Conservation (phyloP, 2,888 invertebrate genomes). For the Drosophila barbarae region DNA sequence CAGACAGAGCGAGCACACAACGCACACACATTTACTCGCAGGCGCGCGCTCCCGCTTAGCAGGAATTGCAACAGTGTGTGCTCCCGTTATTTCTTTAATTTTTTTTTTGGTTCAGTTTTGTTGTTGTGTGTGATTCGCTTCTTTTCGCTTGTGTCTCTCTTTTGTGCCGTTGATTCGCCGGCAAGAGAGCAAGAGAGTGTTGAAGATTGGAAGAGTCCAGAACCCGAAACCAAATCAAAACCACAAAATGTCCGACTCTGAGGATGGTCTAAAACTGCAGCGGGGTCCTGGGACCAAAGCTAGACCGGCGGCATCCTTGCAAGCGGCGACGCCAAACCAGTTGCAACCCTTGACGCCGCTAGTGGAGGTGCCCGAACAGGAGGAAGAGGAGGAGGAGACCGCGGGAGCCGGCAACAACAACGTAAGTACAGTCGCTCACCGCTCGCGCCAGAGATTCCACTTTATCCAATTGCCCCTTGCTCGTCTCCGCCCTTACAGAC, state of each 20-base stretch:
- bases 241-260: constrained; percentile 58
- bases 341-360: constrained; percentile 37
- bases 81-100: constrained; percentile 35
- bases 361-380: constrained; percentile 30
- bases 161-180: constrained; percentile 47
- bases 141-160: constrained; percentile 42
- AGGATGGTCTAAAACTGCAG: constrained; percentile 51
- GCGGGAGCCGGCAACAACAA: constrained; percentile 43
- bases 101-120: constrained; percentile 23
- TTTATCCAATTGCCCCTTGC: not conserved
- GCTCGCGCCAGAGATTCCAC: not conserved
- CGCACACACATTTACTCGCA: constrained; percentile 20
- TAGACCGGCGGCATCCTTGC: constrained; percentile 2
- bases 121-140: constrained; percentile 23
- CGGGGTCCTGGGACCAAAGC: constrained; percentile 3
- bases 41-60: constrained; percentile 13
- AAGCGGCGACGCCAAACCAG: constrained; percentile 1
- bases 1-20: constrained; percentile 15
- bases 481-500: constrained; percentile 64
- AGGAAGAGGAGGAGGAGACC: constrained; percentile 27
- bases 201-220: constrained; percentile 4
- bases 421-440: constrained; percentile 57
- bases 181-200: constrained; percentile 25
- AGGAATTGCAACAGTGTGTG: constrained; percentile 59
- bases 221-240: constrained; percentile 28